A percentile compares a stretch with the other conserved stretches of the same genome.
phyloP scores from a whole-genome alignment of 2,113 vertebrate species.

The Madoqua kirkii region DNA sequence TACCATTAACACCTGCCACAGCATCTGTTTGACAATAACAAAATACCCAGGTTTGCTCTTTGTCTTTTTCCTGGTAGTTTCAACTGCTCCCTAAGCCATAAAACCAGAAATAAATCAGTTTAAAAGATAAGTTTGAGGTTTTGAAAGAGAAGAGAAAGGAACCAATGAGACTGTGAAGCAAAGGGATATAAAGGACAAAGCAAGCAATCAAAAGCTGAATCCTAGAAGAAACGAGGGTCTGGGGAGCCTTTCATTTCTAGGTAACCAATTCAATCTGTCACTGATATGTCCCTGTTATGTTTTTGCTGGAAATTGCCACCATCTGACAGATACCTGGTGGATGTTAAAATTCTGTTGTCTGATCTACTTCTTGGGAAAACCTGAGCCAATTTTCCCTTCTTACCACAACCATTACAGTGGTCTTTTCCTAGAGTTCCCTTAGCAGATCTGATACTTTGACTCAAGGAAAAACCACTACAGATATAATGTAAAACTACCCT shows the following conservation, averaged over 20 bases:
- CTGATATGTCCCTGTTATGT: not conserved
- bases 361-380: conserved; percentile 14
- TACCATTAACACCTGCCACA: conserved; percentile 34
- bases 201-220: conserved; percentile 25
- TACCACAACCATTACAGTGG: not conserved
- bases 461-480: not conserved
- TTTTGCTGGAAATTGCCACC: conserved; percentile 37
- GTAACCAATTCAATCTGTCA: conserved; percentile 43
- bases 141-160: conserved; percentile 43
- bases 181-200: conserved; percentile 34
- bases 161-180: not conserved
- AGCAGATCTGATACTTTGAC: not conserved
- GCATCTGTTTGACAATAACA: conserved; percentile 44
- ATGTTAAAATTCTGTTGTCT: not conserved
- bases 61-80: conserved; percentile 50
- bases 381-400: conserved; percentile 7
- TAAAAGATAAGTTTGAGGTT: conserved; percentile 53
- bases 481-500: not conserved
- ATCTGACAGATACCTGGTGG: conserved; percentile 19
- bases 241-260: conserved; percentile 22
- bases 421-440: not conserved
- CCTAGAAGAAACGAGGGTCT: not conserved
- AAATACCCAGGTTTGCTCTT: conserved; percentile 32
- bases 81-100: conserved; percentile 31
- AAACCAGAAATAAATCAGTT: conserved; percentile 61